Percentiles rank a stretch among this genome's conserved stretches.
Evolutionary conservation across 1,140 invertebrate genomes (phyloP).

Genomic region (Dermatophagoides farinae): DNA sequence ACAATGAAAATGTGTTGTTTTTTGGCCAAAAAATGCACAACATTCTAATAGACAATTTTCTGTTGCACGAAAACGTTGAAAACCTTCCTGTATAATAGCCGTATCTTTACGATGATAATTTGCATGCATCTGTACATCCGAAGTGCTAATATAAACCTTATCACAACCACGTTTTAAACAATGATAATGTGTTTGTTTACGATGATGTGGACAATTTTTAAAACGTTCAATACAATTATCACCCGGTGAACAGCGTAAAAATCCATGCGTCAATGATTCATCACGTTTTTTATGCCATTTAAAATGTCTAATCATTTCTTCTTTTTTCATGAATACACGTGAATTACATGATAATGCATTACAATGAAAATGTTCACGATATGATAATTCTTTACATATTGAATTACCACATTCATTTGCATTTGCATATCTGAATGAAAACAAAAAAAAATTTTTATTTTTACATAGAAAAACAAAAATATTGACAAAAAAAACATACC

Average conservation of each 20-base stretch:
- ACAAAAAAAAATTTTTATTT: neutral
- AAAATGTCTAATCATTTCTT: conserved; percentile 95
- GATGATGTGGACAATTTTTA: conserved; percentile 66
- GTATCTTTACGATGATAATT: conserved; percentile 95
- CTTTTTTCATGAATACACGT: conserved; percentile 80
- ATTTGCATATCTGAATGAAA: conserved; percentile 34
- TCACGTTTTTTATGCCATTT: conserved; percentile 98
- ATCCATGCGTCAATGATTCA: conserved; percentile 84
- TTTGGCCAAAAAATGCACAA: conserved; percentile 79
- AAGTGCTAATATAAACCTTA: conserved; percentile 82
- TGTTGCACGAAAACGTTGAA: conserved; percentile 69
- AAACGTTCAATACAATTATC: conserved; percentile 71
- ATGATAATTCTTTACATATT: conserved; percentile 57
- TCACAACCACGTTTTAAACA: conserved; percentile 49
- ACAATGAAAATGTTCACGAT: conserved; percentile 89
- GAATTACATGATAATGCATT: conserved; percentile 52
- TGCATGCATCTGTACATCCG: conserved; percentile 97
- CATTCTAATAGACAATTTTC: conserved; percentile 67
- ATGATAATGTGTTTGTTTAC: conserved; percentile 95
- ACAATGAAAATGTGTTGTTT: conserved; percentile 95
- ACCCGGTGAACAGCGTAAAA: conserved; percentile 75
- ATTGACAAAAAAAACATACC: neutral
- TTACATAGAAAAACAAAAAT: neutral
- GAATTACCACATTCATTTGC: conserved; percentile 52
- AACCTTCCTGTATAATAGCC: conserved; percentile 89